A percentile compares a stretch with the other conserved stretches of the same genome.
These are phyloP conservation scores for Coptodon bakossiorum DNA, from an alignment of 2,113 vertebrate species.

Conservation along the genomic window DNA sequence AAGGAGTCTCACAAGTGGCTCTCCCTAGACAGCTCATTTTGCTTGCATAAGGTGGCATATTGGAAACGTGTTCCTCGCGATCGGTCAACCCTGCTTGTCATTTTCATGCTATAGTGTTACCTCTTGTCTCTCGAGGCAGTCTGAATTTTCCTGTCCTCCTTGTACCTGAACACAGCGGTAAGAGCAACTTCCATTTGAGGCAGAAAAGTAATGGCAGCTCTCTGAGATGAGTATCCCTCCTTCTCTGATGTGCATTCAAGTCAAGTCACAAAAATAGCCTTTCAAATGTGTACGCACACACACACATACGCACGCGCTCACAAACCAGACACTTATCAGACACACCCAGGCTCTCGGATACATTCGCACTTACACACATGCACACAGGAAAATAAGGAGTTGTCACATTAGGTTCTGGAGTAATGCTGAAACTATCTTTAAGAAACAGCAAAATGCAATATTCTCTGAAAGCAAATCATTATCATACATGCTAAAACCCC, in stretches of 20 bases:
- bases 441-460: conserved; percentile 66
- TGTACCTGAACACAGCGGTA: conserved; percentile 15
- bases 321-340: background rate
- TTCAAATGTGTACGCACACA: conserved; percentile 19
- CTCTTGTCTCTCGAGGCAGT: conserved; percentile 1
- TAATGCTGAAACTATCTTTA: conserved; percentile 53
- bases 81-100: conserved; percentile 38
- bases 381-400: conserved; percentile 44
- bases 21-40: conserved; percentile 47
- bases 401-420: conserved; percentile 46
- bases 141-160: conserved; percentile 28
- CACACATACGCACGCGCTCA: background rate
- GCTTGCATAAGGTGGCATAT: conserved; percentile 46
- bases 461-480: conserved; percentile 45
- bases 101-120: conserved; percentile 32
- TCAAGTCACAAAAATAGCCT: conserved; percentile 50
- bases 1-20: conserved; percentile 28
- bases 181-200: conserved; percentile 38
- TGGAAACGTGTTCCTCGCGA: conserved; percentile 39
- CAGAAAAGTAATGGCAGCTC: conserved; percentile 23
- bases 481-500: conserved; percentile 49
- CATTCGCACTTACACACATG: background rate
- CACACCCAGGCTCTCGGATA: background rate
- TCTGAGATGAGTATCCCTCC: conserved; percentile 21
- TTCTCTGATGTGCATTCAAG: conserved; percentile 39